A percentile compares a stretch with the other conserved stretches of the same genome.
These are phyloP conservation scores for Anolis carolinensis DNA, from an alignment of 2,113 vertebrate species.

Conservation along the genomic window DNA sequence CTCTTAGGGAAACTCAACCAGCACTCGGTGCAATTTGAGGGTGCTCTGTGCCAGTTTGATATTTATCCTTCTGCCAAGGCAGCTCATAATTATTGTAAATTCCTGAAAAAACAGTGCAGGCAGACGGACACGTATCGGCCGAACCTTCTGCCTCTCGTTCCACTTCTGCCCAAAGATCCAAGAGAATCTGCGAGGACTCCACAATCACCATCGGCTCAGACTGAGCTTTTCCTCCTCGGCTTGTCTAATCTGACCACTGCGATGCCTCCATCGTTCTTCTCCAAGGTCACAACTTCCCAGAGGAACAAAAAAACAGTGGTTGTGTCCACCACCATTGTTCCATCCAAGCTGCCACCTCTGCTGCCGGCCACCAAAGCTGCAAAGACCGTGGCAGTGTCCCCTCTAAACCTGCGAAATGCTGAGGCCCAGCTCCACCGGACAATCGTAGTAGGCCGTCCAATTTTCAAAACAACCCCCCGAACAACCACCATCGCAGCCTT, in stretches of 20 bases:
- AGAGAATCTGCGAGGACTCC: slow-evolving; percentile 58
- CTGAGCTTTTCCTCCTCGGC: slow-evolving; percentile 40
- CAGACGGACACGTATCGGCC: slow-evolving; percentile 86
- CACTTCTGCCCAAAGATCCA: slow-evolving; percentile 75
- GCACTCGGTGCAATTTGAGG: slow-evolving; percentile 90
- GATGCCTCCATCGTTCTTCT: slow-evolving; percentile 31
- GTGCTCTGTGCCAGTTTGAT: slow-evolving; percentile 95
- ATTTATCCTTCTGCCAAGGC: slow-evolving; percentile 93
- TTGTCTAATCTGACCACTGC: slow-evolving; percentile 75
- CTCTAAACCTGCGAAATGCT: background rate
- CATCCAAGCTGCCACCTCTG: background rate
- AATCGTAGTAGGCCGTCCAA: background rate
- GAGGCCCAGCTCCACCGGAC: slow-evolving; percentile 21
- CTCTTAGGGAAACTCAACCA: slow-evolving; percentile 91
- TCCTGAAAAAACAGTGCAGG: slow-evolving; percentile 94
- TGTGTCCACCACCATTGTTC: background rate
- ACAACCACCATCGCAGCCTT: background rate
- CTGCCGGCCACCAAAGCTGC: slow-evolving; percentile 53
- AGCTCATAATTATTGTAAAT: slow-evolving; percentile 95
- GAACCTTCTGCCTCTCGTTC: slow-evolving; percentile 79
- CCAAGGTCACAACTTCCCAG: slow-evolving; percentile 47
- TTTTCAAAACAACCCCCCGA: background rate
- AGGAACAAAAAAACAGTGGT: slow-evolving; percentile 18
- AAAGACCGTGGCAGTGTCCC: background rate
- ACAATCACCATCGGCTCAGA: background rate